Evolutionary conservation across 23 tunicate species (phyloP), one percentile per base, ranked within the genome.

Genomic region (Trididemnum clinides): DNA sequence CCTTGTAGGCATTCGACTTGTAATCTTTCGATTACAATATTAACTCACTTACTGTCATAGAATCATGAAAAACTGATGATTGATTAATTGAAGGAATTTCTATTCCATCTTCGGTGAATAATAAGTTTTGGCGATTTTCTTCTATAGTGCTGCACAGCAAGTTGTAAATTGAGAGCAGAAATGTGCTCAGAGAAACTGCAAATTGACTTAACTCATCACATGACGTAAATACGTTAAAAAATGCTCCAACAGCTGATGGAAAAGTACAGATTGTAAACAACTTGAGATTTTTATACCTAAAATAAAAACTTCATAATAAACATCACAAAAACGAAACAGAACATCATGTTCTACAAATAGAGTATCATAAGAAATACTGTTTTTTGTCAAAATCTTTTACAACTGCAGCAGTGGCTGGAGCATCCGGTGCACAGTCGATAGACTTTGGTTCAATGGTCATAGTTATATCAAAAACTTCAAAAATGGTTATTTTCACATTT

Each of bases 41-140:
- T n/a, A 79, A 27, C n/a, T 20, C 28, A 51, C 93, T 84, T 71
- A 90, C 95, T 18, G 84, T 38, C 87, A 87, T 87, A 20, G 97
- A 69, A 49, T 92, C 97, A 64, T 92, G 97, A 39, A 87, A 92
- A 25, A 92, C 78, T 0, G 90, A 86, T 0, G 91, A 81, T 33
- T 57, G 25, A 5, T 63, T 77, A 30, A 87, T 66, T 19, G 83
- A 71, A 69, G 97, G 97, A 27, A 92, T 87, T 69, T 87, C 88
- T 20, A 86, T 49, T 34, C 85, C 90, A 35, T 51, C 21, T 18
- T 34, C 83, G 51, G 83, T 22, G 28, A 10, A 34, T 7, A 51
- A 30, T 28, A 23, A 36, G 15, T 20, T 51, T 30, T 80, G 58
- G 0, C 30, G 31, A 51, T 7, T n/a, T 21, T 33, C 27, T 49